Conservation (phyloP, 2,888 invertebrate species). For the Lepidochrysops patricia region DNA sequence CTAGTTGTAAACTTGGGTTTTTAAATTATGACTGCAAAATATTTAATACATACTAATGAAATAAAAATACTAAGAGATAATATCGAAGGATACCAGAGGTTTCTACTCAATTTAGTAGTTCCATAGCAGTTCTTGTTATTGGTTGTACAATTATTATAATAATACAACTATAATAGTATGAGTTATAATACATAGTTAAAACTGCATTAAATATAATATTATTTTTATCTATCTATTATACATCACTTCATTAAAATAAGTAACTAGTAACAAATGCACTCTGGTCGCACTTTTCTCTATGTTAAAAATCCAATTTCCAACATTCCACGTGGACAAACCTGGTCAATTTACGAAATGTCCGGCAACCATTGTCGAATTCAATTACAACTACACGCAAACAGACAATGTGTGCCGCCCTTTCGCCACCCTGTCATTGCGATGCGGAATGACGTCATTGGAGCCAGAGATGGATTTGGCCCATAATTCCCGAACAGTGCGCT, state of each 20-base stretch:
- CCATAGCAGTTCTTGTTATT: too few species aligned
- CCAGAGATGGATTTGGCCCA: constrained; percentile 68
- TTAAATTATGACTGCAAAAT: background rate
- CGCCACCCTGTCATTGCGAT: constrained; percentile 63
- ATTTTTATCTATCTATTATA: too few species aligned
- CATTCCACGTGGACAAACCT: background rate
- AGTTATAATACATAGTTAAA: too few species aligned
- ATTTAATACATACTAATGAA: background rate
- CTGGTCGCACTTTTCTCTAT: background rate
- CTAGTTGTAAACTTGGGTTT: background rate
- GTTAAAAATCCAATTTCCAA: background rate
- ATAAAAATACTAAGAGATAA: too few species aligned
- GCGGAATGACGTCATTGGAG: constrained; percentile 66
- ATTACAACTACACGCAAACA: constrained; percentile 28
- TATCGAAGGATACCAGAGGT: too few species aligned
- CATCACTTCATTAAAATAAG: too few species aligned
- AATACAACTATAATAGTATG: too few species aligned
- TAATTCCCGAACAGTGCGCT: constrained; percentile 60
- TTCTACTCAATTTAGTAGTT: too few species aligned
- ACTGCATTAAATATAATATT: too few species aligned
- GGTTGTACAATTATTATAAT: too few species aligned
- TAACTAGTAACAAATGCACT: too few species aligned
- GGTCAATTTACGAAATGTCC: background rate
- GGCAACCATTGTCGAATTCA: constrained; percentile 16
- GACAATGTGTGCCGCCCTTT: constrained; percentile 53